Conservation (phyloP, 35 echinoderm and acorn worm species). For the Patiria miniata region DNA sequence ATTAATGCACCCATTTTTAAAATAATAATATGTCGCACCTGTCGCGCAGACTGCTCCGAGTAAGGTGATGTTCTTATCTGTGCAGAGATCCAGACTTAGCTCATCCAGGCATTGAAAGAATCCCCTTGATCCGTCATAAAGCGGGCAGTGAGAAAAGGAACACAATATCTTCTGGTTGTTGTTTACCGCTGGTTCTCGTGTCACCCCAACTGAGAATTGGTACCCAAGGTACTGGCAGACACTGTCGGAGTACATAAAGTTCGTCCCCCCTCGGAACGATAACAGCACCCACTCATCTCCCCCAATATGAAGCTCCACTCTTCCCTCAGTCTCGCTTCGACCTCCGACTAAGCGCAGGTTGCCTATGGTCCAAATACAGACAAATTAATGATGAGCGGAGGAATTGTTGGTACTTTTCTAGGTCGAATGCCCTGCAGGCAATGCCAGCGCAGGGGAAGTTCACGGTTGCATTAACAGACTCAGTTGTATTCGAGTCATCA, state of each 20-base stretch:
- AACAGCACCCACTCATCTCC: not conserved
- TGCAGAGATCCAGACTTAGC: not conserved
- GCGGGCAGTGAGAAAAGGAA: not conserved
- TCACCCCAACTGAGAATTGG: not conserved
- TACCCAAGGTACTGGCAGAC: not conserved
- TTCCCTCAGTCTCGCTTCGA: not conserved
- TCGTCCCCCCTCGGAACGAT: not conserved
- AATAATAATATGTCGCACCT: not conserved
- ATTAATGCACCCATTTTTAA: no score
- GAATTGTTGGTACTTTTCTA: no score
- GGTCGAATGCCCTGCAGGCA: no score
- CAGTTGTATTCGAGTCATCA: no score
- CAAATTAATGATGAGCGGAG: no score
- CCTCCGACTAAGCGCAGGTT: not conserved
- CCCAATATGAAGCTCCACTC: not conserved
- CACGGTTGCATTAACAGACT: no score
- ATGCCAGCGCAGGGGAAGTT: no score
- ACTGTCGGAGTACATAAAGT: not conserved
- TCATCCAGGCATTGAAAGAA: conserved; percentile 3
- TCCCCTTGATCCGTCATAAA: not conserved
- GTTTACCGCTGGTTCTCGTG: not conserved
- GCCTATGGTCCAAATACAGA: not conserved
- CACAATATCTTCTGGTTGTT: not conserved
- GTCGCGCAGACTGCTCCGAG: not conserved
- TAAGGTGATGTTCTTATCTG: not conserved